Conservation (phyloP, 2,113 vertebrate species). For the Hystrix cristata region DNA sequence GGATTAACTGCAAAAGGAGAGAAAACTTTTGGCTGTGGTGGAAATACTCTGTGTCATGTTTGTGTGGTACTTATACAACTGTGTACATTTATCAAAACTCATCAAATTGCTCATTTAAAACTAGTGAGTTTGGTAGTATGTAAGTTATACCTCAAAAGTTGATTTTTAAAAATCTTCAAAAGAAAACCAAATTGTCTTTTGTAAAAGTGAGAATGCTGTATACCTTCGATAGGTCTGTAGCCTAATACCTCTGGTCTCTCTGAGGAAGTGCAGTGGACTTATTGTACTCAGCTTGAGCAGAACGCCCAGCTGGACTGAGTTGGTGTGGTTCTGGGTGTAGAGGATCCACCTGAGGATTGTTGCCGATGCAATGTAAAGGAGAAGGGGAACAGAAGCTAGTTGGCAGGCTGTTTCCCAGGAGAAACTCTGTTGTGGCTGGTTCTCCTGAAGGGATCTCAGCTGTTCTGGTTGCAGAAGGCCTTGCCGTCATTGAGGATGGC, state of each 20-base stretch:
- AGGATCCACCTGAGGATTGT: too few relatives aligned
- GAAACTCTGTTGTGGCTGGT: too few relatives aligned
- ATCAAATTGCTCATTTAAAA: conserved; percentile 18
- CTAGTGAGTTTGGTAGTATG: not conserved
- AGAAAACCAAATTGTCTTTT: conserved; percentile 1
- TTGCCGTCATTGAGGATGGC: too few relatives aligned
- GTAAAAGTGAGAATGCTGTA: not conserved
- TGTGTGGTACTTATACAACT: not conserved
- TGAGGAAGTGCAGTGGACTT: not conserved
- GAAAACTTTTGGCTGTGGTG: not conserved
- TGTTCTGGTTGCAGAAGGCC: too few relatives aligned
- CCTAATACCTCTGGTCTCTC: not conserved
- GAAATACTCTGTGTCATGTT: not conserved
- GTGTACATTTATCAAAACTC: not conserved
- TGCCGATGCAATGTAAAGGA: too few relatives aligned
- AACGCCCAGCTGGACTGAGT: too few relatives aligned
- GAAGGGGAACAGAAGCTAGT: too few relatives aligned
- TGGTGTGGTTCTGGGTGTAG: too few relatives aligned
- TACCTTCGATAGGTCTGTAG: not conserved
- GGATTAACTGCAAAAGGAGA: not conserved
- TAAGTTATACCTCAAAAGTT: not conserved
- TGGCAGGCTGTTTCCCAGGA: too few relatives aligned
- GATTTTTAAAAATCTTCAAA: not conserved
- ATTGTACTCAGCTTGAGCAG: too few relatives aligned
- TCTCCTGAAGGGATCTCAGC: too few relatives aligned